Base-by-base conservation (phyloP, 2,113 vertebrate genomes). In the Abramis brama region DNA sequence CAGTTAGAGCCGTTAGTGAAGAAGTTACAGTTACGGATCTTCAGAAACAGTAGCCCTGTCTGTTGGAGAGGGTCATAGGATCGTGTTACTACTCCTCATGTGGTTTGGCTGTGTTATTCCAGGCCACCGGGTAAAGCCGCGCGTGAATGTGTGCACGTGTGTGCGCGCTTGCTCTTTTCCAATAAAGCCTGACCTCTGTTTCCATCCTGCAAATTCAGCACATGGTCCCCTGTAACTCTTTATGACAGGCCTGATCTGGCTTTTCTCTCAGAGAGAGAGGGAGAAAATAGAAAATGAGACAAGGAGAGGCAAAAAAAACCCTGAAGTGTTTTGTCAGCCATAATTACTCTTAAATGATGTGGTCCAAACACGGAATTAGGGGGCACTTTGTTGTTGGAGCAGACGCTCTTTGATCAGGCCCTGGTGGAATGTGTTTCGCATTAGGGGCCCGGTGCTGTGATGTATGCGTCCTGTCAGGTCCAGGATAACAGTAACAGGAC, bases 401-500 rank as follows among this genome's bases (percentile, higher is more conserved):
- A 85, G 93, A 83, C 91, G 82, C 79, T 87, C 95, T 95, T 91
- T 91, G 94, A 95, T 94, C 92, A 93, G 91, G 94, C 90, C 92
- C 92, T 92, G 85, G 86, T 33, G 91, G 92, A 94, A 93, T 91
- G 89, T 92, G 93, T 93, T 95, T 93, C 94, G 89, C 95, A 95
- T 95, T 93, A 93, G 79, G 87, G 94, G 89, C 93, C 92, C 92
- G 1, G 25, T 75, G 47, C 70, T 57, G 89, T 96, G 97, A 97
- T 97, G 92, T 95, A 97, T 97, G 96, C 93, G 96, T 95, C 94
- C 95, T 96, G 96, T 97, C 96, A 97, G 55, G 86, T 93, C 93
- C 95, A 96, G 95, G 96, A 97, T 96, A 97, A 97, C 97, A 97
- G 93, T 88, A 90, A 95, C 93, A 91, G 96, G 91, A 90, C 93